These are phyloP conservation scores for Leucoraja ocellata DNA, from an alignment of 2,797 vertebrate species.

Conservation along the genomic window DNA sequence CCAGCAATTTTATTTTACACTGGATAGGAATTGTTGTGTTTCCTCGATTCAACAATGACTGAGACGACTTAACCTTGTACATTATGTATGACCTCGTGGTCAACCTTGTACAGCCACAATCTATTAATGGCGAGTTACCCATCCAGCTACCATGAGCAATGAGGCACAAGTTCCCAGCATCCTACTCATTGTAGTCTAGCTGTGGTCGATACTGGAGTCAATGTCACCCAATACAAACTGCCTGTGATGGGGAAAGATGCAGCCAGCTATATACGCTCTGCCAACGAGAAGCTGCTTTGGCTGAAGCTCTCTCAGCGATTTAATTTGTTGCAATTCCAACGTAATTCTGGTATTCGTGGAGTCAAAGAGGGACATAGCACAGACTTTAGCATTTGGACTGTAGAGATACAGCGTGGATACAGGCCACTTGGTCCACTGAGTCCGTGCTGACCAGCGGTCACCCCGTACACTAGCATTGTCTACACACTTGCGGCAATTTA, in stretches of 20 bases:
- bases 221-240: not conserved
- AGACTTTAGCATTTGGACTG: no score
- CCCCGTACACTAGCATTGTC: no score
- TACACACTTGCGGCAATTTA: no score
- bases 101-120: not conserved
- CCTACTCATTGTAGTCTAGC: not conserved
- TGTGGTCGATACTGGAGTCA: not conserved
- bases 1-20: not conserved
- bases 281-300: not conserved
- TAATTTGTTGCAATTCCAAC: no score
- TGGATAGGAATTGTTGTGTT: not conserved
- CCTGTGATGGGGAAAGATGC: not conserved
- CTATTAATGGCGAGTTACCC: not conserved
- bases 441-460: no score
- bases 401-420: no score
- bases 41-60: not conserved
- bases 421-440: no score
- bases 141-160: constrained; percentile 1
- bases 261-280: not conserved
- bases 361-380: not conserved
- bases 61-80: not conserved
- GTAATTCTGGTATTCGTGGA: not conserved
- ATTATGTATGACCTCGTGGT: not conserved
- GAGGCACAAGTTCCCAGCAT: not conserved
- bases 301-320: not conserved